Percentiles rank a stretch among this genome's conserved stretches.
These are phyloP conservation scores for Microtus obscurus DNA, from an alignment of 2,797 vertebrate genomes.

Conservation along the genomic window DNA sequence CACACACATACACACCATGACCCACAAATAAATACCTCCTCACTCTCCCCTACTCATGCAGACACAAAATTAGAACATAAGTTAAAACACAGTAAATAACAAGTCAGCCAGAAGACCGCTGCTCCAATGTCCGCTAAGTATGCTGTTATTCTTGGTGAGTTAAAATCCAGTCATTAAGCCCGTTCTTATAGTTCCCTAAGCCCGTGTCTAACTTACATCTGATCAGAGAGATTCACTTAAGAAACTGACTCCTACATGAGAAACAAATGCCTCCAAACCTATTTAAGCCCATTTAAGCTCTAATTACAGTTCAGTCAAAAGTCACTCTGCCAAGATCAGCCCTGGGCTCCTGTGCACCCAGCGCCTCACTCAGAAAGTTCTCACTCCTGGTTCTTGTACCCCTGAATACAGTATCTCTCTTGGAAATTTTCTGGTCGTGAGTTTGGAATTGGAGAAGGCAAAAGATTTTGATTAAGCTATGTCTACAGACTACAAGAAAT, in stretches of 20 bases:
- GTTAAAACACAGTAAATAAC: background rate
- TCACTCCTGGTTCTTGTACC: background rate
- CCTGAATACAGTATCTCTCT: background rate
- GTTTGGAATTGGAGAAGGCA: slow-evolving; percentile 2
- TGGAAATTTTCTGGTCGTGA: background rate
- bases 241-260: slow-evolving; percentile 67
- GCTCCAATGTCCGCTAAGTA: background rate
- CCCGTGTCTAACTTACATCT: slow-evolving; percentile 54
- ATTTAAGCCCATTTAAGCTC: slow-evolving; percentile 37
- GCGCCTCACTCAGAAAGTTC: background rate
- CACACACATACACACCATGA: background rate
- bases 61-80: background rate
- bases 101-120: background rate
- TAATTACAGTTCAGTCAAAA: slow-evolving; percentile 69
- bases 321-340: slow-evolving; percentile 26
- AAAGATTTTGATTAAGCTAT: background rate
- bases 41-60: background rate
- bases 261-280: slow-evolving; percentile 68
- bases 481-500: background rate
- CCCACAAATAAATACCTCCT: background rate
- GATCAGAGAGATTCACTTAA: slow-evolving; percentile 72
- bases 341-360: background rate
- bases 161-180: background rate
- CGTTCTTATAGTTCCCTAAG: background rate
- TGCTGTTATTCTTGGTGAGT: slow-evolving; percentile 8